These are phyloP conservation scores for Cheumatopsyche charites DNA, from an alignment of 1,140 invertebrate genomes.

Conservation along the genomic window DNA sequence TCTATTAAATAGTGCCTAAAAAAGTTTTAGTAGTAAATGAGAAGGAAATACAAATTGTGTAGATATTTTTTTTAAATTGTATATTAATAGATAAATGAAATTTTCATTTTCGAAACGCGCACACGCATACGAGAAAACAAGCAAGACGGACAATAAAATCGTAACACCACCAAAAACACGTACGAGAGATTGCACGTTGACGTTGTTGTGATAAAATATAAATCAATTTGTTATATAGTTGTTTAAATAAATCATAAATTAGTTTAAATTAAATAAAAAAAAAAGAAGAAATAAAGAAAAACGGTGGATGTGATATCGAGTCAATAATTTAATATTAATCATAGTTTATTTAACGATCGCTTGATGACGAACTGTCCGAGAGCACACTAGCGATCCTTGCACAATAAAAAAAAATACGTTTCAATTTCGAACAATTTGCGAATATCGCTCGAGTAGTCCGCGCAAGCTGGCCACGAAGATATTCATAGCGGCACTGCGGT, in stretches of 20 bases:
- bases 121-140: conserved; percentile 12
- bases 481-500: conserved; percentile 35
- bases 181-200: neutral
- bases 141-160: conserved; percentile 21
- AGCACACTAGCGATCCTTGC: too few species aligned
- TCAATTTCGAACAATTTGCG: too few species aligned
- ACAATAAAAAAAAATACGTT: too few species aligned
- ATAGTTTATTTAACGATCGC: neutral
- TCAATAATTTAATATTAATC: conserved; percentile 26
- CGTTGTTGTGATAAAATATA: conserved; percentile 16
- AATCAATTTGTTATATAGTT: conserved; percentile 22
- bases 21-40: conserved; percentile 25
- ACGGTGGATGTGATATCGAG: conserved; percentile 45
- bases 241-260: conserved; percentile 10
- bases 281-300: conserved; percentile 32
- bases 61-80: conserved; percentile 11
- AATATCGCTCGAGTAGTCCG: neutral
- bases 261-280: neutral
- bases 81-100: conserved; percentile 15
- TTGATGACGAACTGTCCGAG: too few species aligned
- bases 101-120: conserved; percentile 1
- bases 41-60: conserved; percentile 7
- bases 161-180: neutral
- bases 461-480: conserved; percentile 47
- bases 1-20: conserved; percentile 36